Evolutionary conservation across 1,140 invertebrate species (phyloP).

Genomic region (Carposina sasakii): DNA sequence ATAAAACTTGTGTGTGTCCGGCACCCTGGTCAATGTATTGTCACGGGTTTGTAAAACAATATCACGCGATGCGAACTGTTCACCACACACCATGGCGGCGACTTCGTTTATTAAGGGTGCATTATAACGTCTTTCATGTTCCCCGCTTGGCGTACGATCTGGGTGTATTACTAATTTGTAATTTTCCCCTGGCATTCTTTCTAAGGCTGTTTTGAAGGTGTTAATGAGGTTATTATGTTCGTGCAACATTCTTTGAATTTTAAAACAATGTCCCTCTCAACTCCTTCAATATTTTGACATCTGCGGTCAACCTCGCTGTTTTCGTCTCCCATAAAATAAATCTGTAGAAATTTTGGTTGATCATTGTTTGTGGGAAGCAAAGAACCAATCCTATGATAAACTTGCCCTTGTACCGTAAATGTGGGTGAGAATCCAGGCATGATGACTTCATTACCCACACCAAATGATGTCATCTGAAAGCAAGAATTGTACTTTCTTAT

Average conservation of each 20-base stretch:
- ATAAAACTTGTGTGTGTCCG: slow-evolving; percentile 35
- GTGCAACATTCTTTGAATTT: slow-evolving; percentile 29
- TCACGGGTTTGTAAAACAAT: slow-evolving; percentile 27
- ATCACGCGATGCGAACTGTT: slow-evolving; percentile 28
- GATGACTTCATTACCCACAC: slow-evolving; percentile 30
- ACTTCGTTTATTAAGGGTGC: slow-evolving; percentile 29
- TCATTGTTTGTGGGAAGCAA: slow-evolving; percentile 33
- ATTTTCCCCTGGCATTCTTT: slow-evolving; percentile 26
- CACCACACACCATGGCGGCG: slow-evolving; percentile 26
- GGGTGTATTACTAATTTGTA: slow-evolving; percentile 30
- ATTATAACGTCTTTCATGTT: slow-evolving; percentile 29
- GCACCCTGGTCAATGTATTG: slow-evolving; percentile 21
- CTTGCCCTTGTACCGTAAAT: slow-evolving; percentile 62
- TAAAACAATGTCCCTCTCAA: slow-evolving; percentile 25
- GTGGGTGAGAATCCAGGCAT: slow-evolving; percentile 38
- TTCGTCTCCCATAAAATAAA: slow-evolving; percentile 49
- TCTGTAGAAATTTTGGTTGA: slow-evolving; percentile 45
- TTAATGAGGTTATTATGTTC: slow-evolving; percentile 24
- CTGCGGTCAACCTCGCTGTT: slow-evolving; percentile 19
- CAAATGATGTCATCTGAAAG: slow-evolving; percentile 63
- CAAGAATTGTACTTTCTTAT: slow-evolving; percentile 45
- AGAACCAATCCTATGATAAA: slow-evolving; percentile 52
- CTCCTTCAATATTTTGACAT: slow-evolving; percentile 25
- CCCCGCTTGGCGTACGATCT: slow-evolving; percentile 22
- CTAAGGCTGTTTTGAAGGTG: slow-evolving; percentile 32